These are phyloP conservation scores for Chrosomus eos DNA, from an alignment of 2,797 vertebrate genomes.

Conservation along the genomic window DNA sequence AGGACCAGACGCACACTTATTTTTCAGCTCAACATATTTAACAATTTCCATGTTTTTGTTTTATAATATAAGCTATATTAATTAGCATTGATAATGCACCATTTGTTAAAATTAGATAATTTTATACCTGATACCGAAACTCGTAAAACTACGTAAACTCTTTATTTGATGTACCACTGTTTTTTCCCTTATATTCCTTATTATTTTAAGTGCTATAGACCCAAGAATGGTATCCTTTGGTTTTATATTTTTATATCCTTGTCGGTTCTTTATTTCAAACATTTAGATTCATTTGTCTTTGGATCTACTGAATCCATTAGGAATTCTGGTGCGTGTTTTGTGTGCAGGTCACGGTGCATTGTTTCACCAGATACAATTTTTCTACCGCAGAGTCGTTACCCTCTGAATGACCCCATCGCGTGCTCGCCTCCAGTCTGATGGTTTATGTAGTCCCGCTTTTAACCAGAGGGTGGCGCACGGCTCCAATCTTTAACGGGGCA, in stretches of 20 bases:
- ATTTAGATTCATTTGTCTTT: not conserved
- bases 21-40: not conserved
- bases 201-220: not conserved
- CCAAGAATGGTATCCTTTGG: not conserved
- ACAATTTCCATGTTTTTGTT: not conserved
- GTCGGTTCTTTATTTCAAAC: not conserved
- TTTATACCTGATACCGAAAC: not conserved
- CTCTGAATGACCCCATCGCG: conserved; percentile 89
- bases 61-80: not conserved
- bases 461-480: conserved; percentile 92
- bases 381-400: conserved; percentile 94
- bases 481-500: conserved; percentile 79
- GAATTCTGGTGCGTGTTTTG: conserved; percentile 16
- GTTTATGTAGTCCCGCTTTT: conserved; percentile 49
- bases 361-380: conserved; percentile 72
- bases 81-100: not conserved
- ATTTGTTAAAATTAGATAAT: not conserved
- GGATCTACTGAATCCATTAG: not conserved
- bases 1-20: not conserved
- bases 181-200: not conserved
- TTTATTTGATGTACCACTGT: not conserved
- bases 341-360: conserved; percentile 74
- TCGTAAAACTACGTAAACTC: not conserved
- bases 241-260: not conserved
- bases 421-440: conserved; percentile 65